A percentile compares a stretch with the other conserved stretches of the same genome.
Conservation (phyloP, 2,797 vertebrate species). For the Muraenolepis orangiensis region DNA sequence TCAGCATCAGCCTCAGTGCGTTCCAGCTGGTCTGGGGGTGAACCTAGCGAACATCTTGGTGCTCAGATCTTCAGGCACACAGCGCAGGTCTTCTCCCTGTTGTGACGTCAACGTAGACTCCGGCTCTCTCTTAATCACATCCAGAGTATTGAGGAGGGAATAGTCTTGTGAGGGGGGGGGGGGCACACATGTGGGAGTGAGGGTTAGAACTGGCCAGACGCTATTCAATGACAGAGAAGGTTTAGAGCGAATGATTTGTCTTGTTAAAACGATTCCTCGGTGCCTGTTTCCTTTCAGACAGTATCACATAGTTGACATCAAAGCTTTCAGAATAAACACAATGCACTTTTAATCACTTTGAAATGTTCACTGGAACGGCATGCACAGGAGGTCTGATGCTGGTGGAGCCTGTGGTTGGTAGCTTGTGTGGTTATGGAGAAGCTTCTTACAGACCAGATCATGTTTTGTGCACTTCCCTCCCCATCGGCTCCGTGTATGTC, state of each 20-base stretch:
- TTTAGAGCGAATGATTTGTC: background rate
- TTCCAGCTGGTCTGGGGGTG: background rate
- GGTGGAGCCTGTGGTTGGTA: background rate
- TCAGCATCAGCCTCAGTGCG: too few species aligned
- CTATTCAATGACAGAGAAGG: background rate
- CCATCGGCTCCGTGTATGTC: background rate
- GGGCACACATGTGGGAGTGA: background rate
- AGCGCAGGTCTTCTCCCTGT: background rate
- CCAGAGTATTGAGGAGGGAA: background rate
- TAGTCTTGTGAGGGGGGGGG: too few species aligned
- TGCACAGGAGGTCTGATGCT: background rate
- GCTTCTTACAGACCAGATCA: background rate
- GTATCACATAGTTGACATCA: background rate
- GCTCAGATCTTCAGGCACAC: background rate
- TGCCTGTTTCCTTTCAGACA: background rate
- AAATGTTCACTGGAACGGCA: background rate
- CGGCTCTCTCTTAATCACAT: background rate
- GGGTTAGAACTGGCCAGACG: background rate
- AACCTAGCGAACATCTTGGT: background rate
- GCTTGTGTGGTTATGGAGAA: background rate
- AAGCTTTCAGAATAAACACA: background rate
- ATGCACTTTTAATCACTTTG: background rate
- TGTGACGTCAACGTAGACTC: background rate
- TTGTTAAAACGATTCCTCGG: too few species aligned
- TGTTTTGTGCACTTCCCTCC: background rate